These are phyloP conservation scores for Ischnus inquisitorius DNA, from an alignment of 2,888 invertebrate genomes.

Conservation along the genomic window DNA sequence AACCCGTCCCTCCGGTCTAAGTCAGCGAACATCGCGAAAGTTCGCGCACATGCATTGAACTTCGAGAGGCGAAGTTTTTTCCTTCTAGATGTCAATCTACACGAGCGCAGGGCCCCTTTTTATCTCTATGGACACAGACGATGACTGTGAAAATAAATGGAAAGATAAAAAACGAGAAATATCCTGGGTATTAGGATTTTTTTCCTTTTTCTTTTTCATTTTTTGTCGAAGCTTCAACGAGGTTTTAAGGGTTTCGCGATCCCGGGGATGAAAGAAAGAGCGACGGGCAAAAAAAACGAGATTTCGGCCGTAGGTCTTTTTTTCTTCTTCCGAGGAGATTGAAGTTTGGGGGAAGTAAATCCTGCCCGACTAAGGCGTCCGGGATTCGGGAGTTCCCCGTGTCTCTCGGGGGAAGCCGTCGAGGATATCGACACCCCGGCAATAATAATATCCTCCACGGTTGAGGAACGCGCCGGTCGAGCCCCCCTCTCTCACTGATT, in stretches of 20 bases:
- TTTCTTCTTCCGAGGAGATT: background rate
- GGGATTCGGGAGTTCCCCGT: conserved; percentile 57
- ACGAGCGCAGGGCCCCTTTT: background rate
- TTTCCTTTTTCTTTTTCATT: background rate
- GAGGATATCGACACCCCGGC: conserved; percentile 69
- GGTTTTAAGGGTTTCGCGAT: background rate
- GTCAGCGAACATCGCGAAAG: conserved; percentile 5
- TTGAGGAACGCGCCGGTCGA: background rate
- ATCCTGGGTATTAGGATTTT: background rate
- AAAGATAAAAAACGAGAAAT: background rate
- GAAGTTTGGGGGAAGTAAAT: conserved; percentile 27
- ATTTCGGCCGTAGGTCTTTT: conserved; percentile 27
- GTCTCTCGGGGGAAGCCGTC: conserved; percentile 42
- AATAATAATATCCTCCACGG: conserved; percentile 66
- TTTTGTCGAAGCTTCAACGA: background rate
- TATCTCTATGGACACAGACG: conserved; percentile 21
- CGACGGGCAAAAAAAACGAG: conserved; percentile 22
- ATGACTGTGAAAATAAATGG: conserved; percentile 6
- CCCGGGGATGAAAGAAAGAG: conserved; percentile 17
- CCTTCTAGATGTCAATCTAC: background rate
- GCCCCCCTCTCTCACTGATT: conserved; percentile 51
- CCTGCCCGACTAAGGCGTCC: conserved; percentile 49
- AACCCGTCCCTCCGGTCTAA: background rate
- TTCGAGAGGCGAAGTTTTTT: conserved; percentile 20
- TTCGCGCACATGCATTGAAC: conserved; percentile 27